These are phyloP conservation scores for Drosophila prostipennis DNA, from an alignment of 2,888 invertebrate genomes.

Conservation along the genomic window DNA sequence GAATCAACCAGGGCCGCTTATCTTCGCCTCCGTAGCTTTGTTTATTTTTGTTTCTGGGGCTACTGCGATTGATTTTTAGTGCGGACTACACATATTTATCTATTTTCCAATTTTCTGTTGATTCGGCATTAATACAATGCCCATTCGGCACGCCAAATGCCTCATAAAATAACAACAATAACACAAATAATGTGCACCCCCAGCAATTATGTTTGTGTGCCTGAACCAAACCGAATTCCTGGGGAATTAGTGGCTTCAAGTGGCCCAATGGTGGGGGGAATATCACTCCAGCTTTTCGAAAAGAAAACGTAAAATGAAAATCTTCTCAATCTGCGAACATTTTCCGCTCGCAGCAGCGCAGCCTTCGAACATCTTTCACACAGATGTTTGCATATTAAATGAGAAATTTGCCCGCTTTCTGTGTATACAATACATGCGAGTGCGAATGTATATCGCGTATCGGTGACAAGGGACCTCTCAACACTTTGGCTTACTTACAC, in stretches of 20 bases:
- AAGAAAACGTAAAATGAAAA: conserved; percentile 25
- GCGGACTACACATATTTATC: conserved; percentile 35
- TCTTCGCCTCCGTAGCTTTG: conserved; percentile 21
- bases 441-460: not conserved
- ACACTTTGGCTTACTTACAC: conserved; percentile 30
- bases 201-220: conserved; percentile 36
- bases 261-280: conserved; percentile 10
- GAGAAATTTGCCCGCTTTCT: conserved; percentile 36
- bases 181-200: conserved; percentile 27
- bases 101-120: conserved; percentile 53
- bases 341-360: conserved; percentile 15
- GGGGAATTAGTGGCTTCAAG: conserved; percentile 40
- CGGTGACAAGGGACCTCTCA: conserved; percentile 45
- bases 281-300: conserved; percentile 11
- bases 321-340: conserved; percentile 24
- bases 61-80: conserved; percentile 38
- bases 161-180: conserved; percentile 20
- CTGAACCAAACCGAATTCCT: conserved; percentile 25
- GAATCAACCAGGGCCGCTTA: conserved; percentile 22
- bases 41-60: conserved; percentile 27
- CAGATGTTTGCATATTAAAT: conserved; percentile 51
- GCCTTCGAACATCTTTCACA: conserved; percentile 41
- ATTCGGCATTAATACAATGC: conserved; percentile 69
- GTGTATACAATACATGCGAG: conserved; percentile 3
- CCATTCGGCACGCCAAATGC: conserved; percentile 41